Conservation (phyloP, 2,113 vertebrate species). For the Cinclus cinclus region DNA sequence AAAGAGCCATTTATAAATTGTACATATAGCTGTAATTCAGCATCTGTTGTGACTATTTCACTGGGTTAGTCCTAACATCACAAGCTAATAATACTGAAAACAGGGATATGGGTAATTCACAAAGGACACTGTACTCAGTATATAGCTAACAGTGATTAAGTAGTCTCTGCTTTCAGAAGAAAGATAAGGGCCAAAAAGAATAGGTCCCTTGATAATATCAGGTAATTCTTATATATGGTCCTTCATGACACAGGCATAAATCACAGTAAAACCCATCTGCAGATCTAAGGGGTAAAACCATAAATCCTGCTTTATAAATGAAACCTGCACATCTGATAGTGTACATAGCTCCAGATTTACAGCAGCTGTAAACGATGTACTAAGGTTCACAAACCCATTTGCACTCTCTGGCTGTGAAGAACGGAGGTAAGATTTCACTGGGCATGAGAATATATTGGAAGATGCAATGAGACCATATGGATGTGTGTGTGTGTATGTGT, state of each 20-base stretch:
- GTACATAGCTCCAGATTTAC: conserved; percentile 32
- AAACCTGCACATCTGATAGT: conserved; percentile 41
- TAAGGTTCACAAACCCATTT: conserved; percentile 35
- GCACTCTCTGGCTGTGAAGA: not conserved
- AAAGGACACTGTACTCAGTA: not conserved
- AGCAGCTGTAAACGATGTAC: conserved; percentile 19
- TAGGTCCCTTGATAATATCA: conserved; percentile 50
- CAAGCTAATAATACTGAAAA: conserved; percentile 43
- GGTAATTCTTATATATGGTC: conserved; percentile 62
- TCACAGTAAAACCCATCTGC: conserved; percentile 63
- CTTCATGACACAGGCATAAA: conserved; percentile 28
- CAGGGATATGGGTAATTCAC: not conserved
- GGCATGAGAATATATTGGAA: not conserved
- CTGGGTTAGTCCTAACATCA: conserved; percentile 38
- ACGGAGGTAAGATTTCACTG: not conserved
- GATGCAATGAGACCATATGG: not conserved
- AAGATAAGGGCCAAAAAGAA: conserved; percentile 58
- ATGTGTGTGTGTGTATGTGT: rapidly evolving
- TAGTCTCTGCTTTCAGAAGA: conserved; percentile 46
- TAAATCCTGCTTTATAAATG: conserved; percentile 62
- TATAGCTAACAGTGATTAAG: conserved; percentile 57
- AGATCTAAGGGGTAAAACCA: conserved; percentile 45
- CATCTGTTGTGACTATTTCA: conserved; percentile 1
- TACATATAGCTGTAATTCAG: not conserved
- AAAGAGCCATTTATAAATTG: conserved; percentile 28